A percentile compares a stretch with the other conserved stretches of the same genome.
These are phyloP conservation scores for Euwallacea similis DNA, from an alignment of 1,140 invertebrate genomes.

Conservation along the genomic window DNA sequence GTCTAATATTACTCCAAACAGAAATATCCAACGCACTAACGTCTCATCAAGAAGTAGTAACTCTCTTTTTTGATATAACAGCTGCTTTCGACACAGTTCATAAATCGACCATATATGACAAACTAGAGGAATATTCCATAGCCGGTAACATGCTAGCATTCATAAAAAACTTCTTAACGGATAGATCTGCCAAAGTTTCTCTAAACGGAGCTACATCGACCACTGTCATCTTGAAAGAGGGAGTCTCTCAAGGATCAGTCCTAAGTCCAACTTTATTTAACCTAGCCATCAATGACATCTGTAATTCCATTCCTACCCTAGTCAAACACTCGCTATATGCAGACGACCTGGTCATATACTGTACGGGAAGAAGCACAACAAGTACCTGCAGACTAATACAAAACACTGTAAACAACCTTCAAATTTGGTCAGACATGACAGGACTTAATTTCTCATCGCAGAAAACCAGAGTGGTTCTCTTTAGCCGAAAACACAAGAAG, in stretches of 20 bases:
- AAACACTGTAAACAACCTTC: slow-evolving; percentile 15
- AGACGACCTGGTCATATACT: slow-evolving; percentile 27
- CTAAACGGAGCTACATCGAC: slow-evolving; percentile 11
- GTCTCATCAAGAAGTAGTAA: slow-evolving; percentile 14
- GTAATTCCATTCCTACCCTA: not conserved
- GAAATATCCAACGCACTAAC: slow-evolving; percentile 20
- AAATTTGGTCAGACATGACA: not conserved
- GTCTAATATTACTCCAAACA: slow-evolving; percentile 10
- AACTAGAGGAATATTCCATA: slow-evolving; percentile 15
- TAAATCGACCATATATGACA: slow-evolving; percentile 14
- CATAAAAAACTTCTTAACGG: slow-evolving; percentile 14
- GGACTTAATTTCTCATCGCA: slow-evolving; percentile 13
- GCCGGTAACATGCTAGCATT: slow-evolving; percentile 21
- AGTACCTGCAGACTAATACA: slow-evolving; percentile 16
- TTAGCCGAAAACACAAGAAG: not conserved
- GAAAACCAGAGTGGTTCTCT: not conserved
- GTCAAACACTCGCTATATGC: slow-evolving; percentile 11
- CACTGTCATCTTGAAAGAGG: not conserved
- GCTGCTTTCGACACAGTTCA: slow-evolving; percentile 22
- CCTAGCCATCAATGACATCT: slow-evolving; percentile 6
- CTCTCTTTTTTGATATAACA: slow-evolving; percentile 16
- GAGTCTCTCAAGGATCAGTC: slow-evolving; percentile 3
- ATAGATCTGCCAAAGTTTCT: slow-evolving; percentile 19
- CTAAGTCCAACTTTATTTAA: slow-evolving; percentile 4
- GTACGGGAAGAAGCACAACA: slow-evolving; percentile 5